phyloP scores from a whole-genome alignment of 2,888 invertebrate genomes.

The Agrotis ipsilon region DNA sequence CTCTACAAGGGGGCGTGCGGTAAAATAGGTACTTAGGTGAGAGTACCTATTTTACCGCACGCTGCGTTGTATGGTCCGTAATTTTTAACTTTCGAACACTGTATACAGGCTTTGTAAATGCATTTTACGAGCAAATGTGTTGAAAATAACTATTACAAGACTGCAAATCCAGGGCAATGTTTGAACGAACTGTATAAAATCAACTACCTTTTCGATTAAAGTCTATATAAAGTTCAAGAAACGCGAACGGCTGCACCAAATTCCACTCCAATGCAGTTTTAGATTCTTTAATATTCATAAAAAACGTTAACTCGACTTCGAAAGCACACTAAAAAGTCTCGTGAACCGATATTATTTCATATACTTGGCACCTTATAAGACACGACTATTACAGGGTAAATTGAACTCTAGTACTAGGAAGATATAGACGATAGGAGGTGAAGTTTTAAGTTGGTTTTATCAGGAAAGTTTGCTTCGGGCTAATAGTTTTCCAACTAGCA shows the following conservation, averaged over 20 bases:
- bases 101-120: too few species aligned
- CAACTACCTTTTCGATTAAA: conserved; percentile 5
- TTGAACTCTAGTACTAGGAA: conserved; percentile 26
- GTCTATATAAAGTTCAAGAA: conserved; percentile 1
- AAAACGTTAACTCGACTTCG: conserved; percentile 41
- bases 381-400: conserved; percentile 24
- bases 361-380: conserved; percentile 29
- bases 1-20: too few species aligned
- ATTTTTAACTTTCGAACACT: too few species aligned
- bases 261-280: conserved; percentile 21
- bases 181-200: conserved; percentile 5
- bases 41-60: too few species aligned
- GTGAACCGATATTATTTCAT: conserved; percentile 45
- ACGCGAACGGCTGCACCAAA: conserved; percentile 4
- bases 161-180: background rate
- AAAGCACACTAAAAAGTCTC: conserved; percentile 27
- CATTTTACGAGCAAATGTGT: too few species aligned
- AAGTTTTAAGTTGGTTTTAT: conserved; percentile 34
- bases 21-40: too few species aligned
- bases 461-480: conserved; percentile 42
- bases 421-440: conserved; percentile 6
- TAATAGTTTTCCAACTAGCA: conserved; percentile 64
- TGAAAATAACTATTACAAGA: too few species aligned
- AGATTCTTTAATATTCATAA: conserved; percentile 47
- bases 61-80: too few species aligned